Percentiles rank a stretch among this genome's conserved stretches.
phyloP scores from a whole-genome alignment of 1,140 invertebrate genomes.

The Tetramorium alpestre region DNA sequence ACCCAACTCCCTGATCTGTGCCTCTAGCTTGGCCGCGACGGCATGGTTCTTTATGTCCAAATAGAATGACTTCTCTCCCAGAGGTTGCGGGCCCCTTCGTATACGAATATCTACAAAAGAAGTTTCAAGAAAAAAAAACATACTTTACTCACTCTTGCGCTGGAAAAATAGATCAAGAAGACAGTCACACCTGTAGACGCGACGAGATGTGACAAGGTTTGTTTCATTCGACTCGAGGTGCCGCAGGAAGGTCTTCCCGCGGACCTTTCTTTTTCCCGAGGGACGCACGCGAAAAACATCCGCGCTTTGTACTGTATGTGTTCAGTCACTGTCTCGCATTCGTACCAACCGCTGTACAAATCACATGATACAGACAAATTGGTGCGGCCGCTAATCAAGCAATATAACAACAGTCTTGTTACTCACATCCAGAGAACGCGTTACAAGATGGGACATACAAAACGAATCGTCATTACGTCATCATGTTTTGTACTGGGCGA shows the following conservation, averaged over 20 bases:
- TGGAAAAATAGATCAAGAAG: too few relatives aligned
- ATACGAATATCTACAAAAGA: conserved; percentile 76
- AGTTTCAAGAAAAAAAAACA: not conserved
- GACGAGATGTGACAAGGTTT: not conserved
- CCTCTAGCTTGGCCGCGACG: conserved; percentile 87
- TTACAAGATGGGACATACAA: not conserved
- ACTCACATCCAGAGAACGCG: not conserved
- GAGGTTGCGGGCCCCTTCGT: conserved; percentile 85
- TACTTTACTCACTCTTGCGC: not conserved
- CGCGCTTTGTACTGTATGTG: too few relatives aligned
- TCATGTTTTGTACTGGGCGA: not conserved
- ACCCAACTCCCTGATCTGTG: conserved; percentile 89
- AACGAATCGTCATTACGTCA: not conserved
- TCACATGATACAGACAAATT: conserved; percentile 56
- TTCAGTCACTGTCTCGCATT: not conserved
- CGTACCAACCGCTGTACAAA: conserved; percentile 49
- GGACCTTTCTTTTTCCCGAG: too few relatives aligned
- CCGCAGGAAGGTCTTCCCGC: too few relatives aligned
- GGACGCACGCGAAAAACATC: too few relatives aligned
- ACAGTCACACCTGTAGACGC: not conserved
- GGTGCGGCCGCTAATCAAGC: conserved; percentile 26
- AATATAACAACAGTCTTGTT: not conserved
- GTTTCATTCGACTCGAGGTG: too few relatives aligned
- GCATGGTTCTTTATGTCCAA: conserved; percentile 90
- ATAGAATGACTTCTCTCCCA: conserved; percentile 89